Conservation (phyloP, 2,888 invertebrate species). For the Perizoma affinitatum region DNA sequence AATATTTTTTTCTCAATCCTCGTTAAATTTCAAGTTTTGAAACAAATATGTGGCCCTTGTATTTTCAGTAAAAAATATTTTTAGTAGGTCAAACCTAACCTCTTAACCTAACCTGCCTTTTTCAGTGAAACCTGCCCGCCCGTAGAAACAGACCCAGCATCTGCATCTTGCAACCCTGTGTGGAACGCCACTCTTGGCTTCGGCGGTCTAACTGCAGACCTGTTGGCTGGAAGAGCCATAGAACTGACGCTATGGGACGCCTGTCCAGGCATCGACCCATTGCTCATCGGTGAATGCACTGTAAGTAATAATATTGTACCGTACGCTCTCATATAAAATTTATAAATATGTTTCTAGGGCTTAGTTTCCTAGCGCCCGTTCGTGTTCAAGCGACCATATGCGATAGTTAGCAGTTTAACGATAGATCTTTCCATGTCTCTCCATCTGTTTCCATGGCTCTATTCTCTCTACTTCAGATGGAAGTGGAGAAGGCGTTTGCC, state of each 20-base stretch:
- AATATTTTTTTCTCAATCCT: slow-evolving; percentile 1
- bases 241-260: slow-evolving; percentile 96
- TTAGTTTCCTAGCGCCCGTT: too few relatives aligned
- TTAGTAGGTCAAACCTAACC: too few relatives aligned
- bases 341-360: too few relatives aligned
- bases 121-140: slow-evolving; percentile 89
- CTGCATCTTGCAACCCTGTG: slow-evolving; percentile 93
- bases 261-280: slow-evolving; percentile 91
- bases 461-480: slow-evolving; percentile 72
- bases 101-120: slow-evolving; percentile 6
- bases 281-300: slow-evolving; percentile 91
- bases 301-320: slow-evolving; percentile 58
- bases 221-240: slow-evolving; percentile 90
- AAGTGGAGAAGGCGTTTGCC: slow-evolving; percentile 92
- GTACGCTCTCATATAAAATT: neutral
- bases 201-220: slow-evolving; percentile 90
- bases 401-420: too few relatives aligned
- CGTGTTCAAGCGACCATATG: too few relatives aligned
- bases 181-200: slow-evolving; percentile 97
- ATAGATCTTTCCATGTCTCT: too few relatives aligned
- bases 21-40: too few relatives aligned
- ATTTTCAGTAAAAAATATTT: too few relatives aligned
- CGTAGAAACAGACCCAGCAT: slow-evolving; percentile 93
- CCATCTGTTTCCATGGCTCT: too few relatives aligned
- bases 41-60: too few relatives aligned